A percentile compares a stretch with the other conserved stretches of the same genome.
phyloP scores from a whole-genome alignment of 2,888 invertebrate genomes.

The Xiphydria camelus region DNA sequence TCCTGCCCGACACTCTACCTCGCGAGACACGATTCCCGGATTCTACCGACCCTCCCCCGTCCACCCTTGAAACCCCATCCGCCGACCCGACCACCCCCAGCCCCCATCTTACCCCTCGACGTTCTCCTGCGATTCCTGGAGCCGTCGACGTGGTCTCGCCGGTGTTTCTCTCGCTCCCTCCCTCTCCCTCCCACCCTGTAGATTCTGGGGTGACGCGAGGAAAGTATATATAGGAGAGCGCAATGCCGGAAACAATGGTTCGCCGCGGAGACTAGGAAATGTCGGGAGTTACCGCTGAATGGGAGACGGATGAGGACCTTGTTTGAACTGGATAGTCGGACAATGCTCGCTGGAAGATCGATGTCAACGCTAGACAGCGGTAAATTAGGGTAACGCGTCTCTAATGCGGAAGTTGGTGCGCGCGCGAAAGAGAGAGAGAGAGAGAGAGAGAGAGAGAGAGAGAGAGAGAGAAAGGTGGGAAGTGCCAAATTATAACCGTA shows the following conservation, averaged over 20 bases:
- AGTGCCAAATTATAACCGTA: too few species aligned
- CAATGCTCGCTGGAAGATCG: constrained; percentile 46
- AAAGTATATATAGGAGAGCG: constrained; percentile 12
- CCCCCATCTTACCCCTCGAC: constrained; percentile 9
- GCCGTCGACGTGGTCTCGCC: too few species aligned
- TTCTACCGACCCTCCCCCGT: constrained; percentile 37
- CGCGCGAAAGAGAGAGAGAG: constrained; percentile 15
- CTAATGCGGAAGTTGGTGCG: constrained; percentile 15
- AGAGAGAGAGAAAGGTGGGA: too few species aligned
- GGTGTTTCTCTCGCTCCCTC: constrained; percentile 11
- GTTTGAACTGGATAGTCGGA: constrained; percentile 43
- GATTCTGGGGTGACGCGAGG: constrained; percentile 23
- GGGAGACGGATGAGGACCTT: constrained; percentile 53
- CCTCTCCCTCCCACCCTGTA: constrained; percentile 19
- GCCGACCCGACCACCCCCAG: constrained; percentile 18
- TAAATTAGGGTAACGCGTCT: too few species aligned
- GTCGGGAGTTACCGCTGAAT: constrained; percentile 50
- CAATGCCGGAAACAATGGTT: constrained; percentile 42
- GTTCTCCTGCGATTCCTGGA: too few species aligned
- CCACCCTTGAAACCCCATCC: constrained; percentile 39
- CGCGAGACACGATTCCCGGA: constrained; percentile 47
- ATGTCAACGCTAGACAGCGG: constrained; percentile 38
- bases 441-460: too few species aligned
- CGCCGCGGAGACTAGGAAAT: constrained; percentile 52
- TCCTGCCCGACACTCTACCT: constrained; percentile 41